Evolutionary conservation across 2,888 invertebrate genomes (phyloP), one percentile per base, ranked within the genome.

Genomic region (Dromius quadrimaculatus): DNA sequence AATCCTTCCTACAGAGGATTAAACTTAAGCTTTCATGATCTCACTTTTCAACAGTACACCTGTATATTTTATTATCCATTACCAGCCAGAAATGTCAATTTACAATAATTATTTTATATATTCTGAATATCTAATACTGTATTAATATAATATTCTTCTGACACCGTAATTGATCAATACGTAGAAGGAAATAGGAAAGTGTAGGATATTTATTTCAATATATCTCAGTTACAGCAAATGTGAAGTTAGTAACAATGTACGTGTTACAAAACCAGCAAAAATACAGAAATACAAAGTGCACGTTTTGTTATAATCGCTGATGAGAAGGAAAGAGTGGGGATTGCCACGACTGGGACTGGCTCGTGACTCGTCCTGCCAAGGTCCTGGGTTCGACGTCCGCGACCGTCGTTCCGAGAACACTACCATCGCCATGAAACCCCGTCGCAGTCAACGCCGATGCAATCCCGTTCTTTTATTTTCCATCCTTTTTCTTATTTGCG

Each of bases 331-430:
- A 36, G 11, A 36, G 47, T 20, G 11, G 22, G 23, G 47, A n/a
- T n/a, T 15, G 45, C 19, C n/a, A 6, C 47, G 47, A 11, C 28
- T 17, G 62, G 41, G 6, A 13, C 22, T 15, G 66, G 19, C 22
- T 57, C 43, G 57, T 59, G 59, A 68, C 59, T 68, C 57, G 68
- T 68, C 68, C 59, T 68, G 59, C 68, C 68, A 68, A 68, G 68
- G 68, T 68, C 68, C 68, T 54, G 68, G 45, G 68, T 68, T 68
- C 68, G 54, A 8, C 68, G 68, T 19, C 68, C 68, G 68, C 68
- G 43, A 41, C 45, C 59, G 43, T 23, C 59, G 59, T 68, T 68
- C 68, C 34, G 15, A 45, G 68, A 68, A 68, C 47, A 47, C 20
- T 28, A 13, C 36, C 23, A 6, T 9, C 19, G n/a, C 28, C 47